phyloP scores from a whole-genome alignment of 2,888 invertebrate species.

The Automeris io region DNA sequence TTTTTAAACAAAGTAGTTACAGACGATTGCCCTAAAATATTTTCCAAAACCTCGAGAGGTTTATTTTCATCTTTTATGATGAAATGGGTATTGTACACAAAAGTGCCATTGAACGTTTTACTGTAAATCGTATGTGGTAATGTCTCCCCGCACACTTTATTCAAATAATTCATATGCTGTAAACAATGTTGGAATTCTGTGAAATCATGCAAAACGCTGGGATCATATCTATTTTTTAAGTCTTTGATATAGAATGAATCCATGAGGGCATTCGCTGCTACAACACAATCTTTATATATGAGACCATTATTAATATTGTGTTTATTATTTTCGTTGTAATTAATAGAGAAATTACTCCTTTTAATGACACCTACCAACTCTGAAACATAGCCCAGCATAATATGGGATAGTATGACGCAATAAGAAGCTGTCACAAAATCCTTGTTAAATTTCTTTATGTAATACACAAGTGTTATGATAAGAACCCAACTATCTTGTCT shows the following conservation, averaged over 20 bases:
- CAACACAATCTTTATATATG: background rate
- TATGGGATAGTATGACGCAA: conserved; percentile 22
- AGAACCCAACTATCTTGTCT: conserved; percentile 11
- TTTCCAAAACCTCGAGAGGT: conserved; percentile 13
- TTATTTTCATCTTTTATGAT: conserved; percentile 13
- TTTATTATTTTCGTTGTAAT: background rate
- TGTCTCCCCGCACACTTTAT: conserved; percentile 25
- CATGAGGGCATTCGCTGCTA: background rate
- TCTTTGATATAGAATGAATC: conserved; percentile 2
- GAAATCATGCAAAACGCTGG: conserved; percentile 24
- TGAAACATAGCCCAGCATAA: conserved; percentile 15
- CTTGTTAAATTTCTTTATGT: conserved; percentile 17
- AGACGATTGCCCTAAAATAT: conserved; percentile 4
- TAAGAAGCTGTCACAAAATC: conserved; percentile 19
- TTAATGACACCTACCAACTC: background rate
- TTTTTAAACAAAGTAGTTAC: conserved; percentile 10
- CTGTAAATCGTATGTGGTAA: conserved; percentile 22
- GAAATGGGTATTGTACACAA: conserved; percentile 26
- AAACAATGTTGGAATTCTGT: conserved; percentile 36
- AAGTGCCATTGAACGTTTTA: conserved; percentile 25
- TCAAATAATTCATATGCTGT: conserved; percentile 35
- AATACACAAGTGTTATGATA: conserved; percentile 25
- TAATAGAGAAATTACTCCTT: background rate
- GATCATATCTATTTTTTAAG: conserved; percentile 11
- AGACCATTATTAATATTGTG: background rate